These are phyloP conservation scores for Agraylea sexmaculata DNA, from an alignment of 1,140 invertebrate genomes.

Conservation along the genomic window DNA sequence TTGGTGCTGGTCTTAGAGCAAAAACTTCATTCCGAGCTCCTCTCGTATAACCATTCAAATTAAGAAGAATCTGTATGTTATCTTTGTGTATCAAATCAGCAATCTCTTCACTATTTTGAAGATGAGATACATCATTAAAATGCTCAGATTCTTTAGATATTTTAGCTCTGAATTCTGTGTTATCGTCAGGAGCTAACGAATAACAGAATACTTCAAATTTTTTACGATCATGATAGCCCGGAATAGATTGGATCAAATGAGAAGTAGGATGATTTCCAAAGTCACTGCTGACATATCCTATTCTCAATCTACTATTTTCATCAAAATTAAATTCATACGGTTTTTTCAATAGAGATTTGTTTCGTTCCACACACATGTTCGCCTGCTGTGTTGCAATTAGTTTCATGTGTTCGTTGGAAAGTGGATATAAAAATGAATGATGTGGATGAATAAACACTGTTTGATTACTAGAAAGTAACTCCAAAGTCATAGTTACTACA, in stretches of 20 bases:
- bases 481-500: slow-evolving; percentile 89
- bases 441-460: slow-evolving; percentile 98
- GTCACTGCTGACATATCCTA: slow-evolving; percentile 99
- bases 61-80: slow-evolving; percentile 95
- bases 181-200: slow-evolving; percentile 91
- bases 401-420: slow-evolving; percentile 90
- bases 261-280: slow-evolving; percentile 99
- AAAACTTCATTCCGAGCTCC: slow-evolving; percentile 98
- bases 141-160: slow-evolving; percentile 89
- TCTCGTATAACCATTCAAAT: slow-evolving; percentile 99
- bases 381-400: slow-evolving; percentile 94
- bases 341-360: slow-evolving; percentile 84
- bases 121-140: slow-evolving; percentile 89
- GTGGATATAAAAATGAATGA: slow-evolving; percentile 98
- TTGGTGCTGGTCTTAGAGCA: slow-evolving; percentile 88
- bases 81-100: slow-evolving; percentile 91
- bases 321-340: slow-evolving; percentile 75
- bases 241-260: slow-evolving; percentile 98
- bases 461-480: slow-evolving; percentile 93
- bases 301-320: slow-evolving; percentile 57
- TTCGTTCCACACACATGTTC: slow-evolving; percentile 94
- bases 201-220: slow-evolving; percentile 97
- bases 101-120: slow-evolving; percentile 91
- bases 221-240: slow-evolving; percentile 79
- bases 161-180: slow-evolving; percentile 92